Base-by-base conservation (phyloP, 2,888 invertebrate genomes). In the Amiota mariae region DNA sequence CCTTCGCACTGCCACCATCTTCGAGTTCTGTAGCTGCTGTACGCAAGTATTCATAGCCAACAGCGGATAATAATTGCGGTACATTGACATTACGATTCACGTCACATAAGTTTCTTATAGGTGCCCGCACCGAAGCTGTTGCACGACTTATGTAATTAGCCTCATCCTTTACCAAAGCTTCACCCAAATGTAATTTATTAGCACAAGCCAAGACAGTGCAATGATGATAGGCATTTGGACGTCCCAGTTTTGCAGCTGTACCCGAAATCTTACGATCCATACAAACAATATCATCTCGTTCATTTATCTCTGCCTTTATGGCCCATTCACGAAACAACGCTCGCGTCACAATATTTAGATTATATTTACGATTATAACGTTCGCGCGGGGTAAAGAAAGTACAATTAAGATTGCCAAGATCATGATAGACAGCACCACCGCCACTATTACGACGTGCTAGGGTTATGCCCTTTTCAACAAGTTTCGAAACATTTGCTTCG, bases 341-440 rank as follows among this genome's bases (percentile, higher is more conserved):
- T 79, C 95, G 92, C 70, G 95, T 94, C 72, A 99, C 94, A 70
- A 98, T 92, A 82, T 96, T 94, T 87, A 99, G 91, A 91, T 99
- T 99, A 84, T 94, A 94, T 84, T 93, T 94, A 73, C 98, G 92
- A 89, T 97, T 93, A 88, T 98, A 98, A 73, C 94, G 92, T 79
- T 94, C 94, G 78, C 94, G 92, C 2, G 95, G 93, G 12, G 97
- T 95, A 85, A 99, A 95, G 90, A 99, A 97, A 0, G 97, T 96
- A 78, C 98, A 92, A 90, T 98, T 98, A 0, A 98, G 91, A 91
- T 98, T 98, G 73, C 98, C 98, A 78, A 93, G 91, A 89, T 99
- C 99, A 89, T 99, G 99, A 89, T 97, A 99, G 36, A 99, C 98
- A 4, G 98, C 95, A 46, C 98, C 99, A 76, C 99, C 96, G 47